phyloP scores from a whole-genome alignment of 1,140 invertebrate species.

The Calliphora vicina region DNA sequence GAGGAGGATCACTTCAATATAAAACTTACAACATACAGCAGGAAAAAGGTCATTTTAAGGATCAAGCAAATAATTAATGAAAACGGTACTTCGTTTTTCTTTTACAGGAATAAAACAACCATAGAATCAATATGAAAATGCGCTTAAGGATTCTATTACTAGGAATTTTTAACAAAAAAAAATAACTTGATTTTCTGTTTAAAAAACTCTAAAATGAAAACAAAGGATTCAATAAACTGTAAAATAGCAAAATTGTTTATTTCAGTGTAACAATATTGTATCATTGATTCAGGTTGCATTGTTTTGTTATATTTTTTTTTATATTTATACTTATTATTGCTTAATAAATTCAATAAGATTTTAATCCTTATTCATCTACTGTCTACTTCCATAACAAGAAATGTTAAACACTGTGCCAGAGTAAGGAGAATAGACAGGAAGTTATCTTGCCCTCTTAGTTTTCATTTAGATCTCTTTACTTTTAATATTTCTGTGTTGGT shows the following conservation, averaged over 20 bases:
- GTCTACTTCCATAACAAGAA: neutral
- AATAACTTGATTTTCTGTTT: neutral
- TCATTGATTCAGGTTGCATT: neutral
- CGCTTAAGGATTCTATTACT: neutral
- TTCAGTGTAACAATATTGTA: neutral
- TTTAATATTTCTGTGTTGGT: neutral
- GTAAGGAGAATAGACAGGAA: neutral
- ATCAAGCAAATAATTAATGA: conserved; percentile 6
- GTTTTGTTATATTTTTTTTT: neutral
- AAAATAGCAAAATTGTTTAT: neutral
- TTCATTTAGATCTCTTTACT: no score
- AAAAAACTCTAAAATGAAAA: neutral
- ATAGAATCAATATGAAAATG: neutral
- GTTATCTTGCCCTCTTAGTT: neutral
- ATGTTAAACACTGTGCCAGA: neutral
- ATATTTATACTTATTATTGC: no score
- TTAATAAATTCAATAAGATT: neutral
- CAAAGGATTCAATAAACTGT: conserved; percentile 22
- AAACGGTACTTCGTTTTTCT: neutral
- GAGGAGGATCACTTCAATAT: neutral
- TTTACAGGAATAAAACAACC: neutral
- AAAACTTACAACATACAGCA: no score
- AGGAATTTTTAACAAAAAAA: neutral
- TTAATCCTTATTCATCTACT: neutral
- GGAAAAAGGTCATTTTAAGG: conserved; percentile 20